These are phyloP conservation scores for Polymixis flavicincta DNA, from an alignment of 2,888 invertebrate species.

Conservation along the genomic window DNA sequence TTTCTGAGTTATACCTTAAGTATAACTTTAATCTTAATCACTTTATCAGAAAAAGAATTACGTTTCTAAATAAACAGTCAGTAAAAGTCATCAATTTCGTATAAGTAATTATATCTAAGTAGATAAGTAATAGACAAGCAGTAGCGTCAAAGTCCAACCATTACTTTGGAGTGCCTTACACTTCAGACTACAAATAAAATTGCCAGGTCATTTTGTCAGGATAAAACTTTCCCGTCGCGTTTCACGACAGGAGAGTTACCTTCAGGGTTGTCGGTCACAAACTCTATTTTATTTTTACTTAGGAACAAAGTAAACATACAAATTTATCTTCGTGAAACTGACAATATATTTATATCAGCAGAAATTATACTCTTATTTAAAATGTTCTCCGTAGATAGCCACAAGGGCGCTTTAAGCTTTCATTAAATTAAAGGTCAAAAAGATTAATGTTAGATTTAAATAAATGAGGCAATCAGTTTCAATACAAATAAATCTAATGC, in stretches of 20 bases:
- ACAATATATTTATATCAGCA: not conserved
- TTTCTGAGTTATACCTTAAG: not conserved
- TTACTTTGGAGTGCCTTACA: not conserved
- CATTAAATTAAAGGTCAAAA: slow-evolving; percentile 15
- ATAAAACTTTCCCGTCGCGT: slow-evolving; percentile 42
- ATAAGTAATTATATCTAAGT: not conserved
- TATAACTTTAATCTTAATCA: not conserved
- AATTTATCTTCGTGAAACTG: not conserved
- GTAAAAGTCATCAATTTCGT: not conserved
- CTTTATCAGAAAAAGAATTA: slow-evolving; percentile 2
- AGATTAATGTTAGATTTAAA: slow-evolving; percentile 33
- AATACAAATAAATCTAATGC: slow-evolving; percentile 17
- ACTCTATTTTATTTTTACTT: not conserved
- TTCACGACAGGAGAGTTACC: too few relatives aligned
- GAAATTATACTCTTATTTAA: slow-evolving; percentile 11
- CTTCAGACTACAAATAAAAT: not conserved
- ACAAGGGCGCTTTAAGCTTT: slow-evolving; percentile 16
- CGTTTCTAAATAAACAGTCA: not conserved
- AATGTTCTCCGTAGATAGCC: slow-evolving; percentile 12
- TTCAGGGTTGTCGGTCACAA: not conserved
- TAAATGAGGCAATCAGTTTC: slow-evolving; percentile 31
- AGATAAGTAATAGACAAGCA: slow-evolving; percentile 4
- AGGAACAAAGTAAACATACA: not conserved
- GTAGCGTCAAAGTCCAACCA: not conserved
- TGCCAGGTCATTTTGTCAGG: not conserved